Base-by-base conservation (phyloP, 2,113 vertebrate genomes). In the Eolophus roseicapilla region DNA sequence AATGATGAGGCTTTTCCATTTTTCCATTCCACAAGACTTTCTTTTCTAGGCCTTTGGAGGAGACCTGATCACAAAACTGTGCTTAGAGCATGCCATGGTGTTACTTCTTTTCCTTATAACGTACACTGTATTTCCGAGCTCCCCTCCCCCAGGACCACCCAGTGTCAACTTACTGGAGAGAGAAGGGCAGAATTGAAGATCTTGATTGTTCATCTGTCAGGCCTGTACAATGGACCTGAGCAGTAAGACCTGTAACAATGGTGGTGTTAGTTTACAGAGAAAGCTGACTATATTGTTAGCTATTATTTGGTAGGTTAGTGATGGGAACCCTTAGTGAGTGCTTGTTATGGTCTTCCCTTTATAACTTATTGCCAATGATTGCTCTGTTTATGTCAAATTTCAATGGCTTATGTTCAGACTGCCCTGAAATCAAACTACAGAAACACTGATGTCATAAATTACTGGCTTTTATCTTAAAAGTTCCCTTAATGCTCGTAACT, bases 131-230 rank as follows among this genome's bases (percentile, higher is more conserved):
- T 21, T 69, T 70, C 18, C 13, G 19, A 50, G 59, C 7, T 25
- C 25, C 52, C 12, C 0, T 2, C 18, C 13, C 46, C 59, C 13
- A 35, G 28, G 6, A 50, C 33, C 17, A 4, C 27, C 52, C 85
- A 59, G 60, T 57, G 41, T 31, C 1, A 0, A 0, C 57, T 62
- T 49, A 43, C 5, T 63, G 33, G 53, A 78, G 57, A 13, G 2
- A 21, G 17, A 11, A 37, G 10, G 65, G 43, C 74, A 73, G 62
- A 76, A 50, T 9, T 57, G 52, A 55, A 60, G 17, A 21, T 15
- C 16, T 4, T 19, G 50, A 43, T 53, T 82, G 59, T 68, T 24
- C n/a, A 10, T 65, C 46, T 80, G 16, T 25, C 39, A 78, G 17
- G 37, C 19, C 25, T 67, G 20, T 46, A 46, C 41, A 70, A 0